Evolutionary conservation across 2,888 invertebrate species (phyloP), one percentile per base, ranked within the genome.

Genomic region (Smittia sp.): DNA sequence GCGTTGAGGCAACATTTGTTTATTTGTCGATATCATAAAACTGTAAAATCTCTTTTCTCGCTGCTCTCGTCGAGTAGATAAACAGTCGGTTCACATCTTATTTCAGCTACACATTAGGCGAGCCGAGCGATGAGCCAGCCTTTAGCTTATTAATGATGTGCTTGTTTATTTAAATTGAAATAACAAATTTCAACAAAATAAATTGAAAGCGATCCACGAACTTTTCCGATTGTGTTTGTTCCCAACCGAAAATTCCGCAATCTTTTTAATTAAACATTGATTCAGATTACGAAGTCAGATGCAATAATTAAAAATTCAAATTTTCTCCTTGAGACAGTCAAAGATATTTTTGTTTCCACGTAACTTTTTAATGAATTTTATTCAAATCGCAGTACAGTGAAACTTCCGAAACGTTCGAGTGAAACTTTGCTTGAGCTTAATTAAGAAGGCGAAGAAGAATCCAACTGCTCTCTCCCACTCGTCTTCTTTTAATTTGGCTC

Each of bases 291-390:
- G 32, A 32, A 32, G 9, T 32, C 32, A 32, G 32, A 6, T 32
- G 32, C 32, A 32, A 6, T 32, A 32, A 32, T 32, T 32, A 32
- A 32, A 32, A 32, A 32, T 32, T 32, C 32, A 32, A 32, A 32
- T 32, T 32, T 32, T 32, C 32, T 32, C 9, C 9, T 32, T n/a
- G n/a, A n/a, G n/a, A n/a, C n/a, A n/a, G n/a, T n/a, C n/a, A n/a
- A n/a, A n/a, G n/a, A n/a, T n/a, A n/a, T 32, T 32, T 32, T 32
- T 6, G 4, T 32, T 32, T 32, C 9, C 32, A 32, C 32, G 32
- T 32, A 32, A 32, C 32, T 46, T 46, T 46, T 58, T 58, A 58
- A 58, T 58, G 58, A 58, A 58, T 58, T 58, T 58, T 58, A 58
- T 58, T 58, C 58, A 46, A 46, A 46, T 46, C 46, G n/a, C n/a